Percentiles rank a stretch among this genome's conserved stretches.
Evolutionary conservation across 2,797 vertebrate species (phyloP).

Genomic region (Pristis pectinata): DNA sequence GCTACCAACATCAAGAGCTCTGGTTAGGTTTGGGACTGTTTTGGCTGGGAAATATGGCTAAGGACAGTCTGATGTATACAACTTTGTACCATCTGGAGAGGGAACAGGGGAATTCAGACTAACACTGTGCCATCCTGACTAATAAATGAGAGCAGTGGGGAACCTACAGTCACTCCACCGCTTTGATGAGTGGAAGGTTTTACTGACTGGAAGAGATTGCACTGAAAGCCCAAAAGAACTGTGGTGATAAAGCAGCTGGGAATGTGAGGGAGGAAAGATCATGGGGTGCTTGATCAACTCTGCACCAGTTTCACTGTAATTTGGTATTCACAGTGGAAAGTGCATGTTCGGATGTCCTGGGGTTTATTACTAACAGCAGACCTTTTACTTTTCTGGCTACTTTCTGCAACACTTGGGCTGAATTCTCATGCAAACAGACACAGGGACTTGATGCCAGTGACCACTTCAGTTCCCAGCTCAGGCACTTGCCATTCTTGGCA

Average conservation of each 20-base stretch:
- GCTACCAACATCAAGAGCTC: neutral
- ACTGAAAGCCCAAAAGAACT: no score
- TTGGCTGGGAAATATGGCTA: neutral
- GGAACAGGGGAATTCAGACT: neutral
- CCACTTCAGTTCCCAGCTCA: neutral
- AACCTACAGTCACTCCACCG: neutral
- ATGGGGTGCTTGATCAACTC: neutral
- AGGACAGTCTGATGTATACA: neutral
- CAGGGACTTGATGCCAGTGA: neutral
- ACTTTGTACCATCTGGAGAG: neutral
- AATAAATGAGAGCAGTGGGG: neutral
- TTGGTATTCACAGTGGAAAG: neutral
- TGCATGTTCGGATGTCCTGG: neutral
- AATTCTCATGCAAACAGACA: neutral
- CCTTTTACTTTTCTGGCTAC: neutral
- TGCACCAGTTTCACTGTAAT: neutral
- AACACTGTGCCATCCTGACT: neutral
- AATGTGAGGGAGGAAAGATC: neutral
- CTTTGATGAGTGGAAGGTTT: constrained; percentile 6
- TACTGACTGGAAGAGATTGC: neutral
- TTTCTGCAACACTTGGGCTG: neutral
- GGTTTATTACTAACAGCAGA: neutral
- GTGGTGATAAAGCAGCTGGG: neutral
- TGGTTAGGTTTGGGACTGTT: neutral
- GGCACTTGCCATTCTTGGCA: neutral